phyloP scores from a whole-genome alignment of 2,113 vertebrate species.

The Sigmodon hispidus region DNA sequence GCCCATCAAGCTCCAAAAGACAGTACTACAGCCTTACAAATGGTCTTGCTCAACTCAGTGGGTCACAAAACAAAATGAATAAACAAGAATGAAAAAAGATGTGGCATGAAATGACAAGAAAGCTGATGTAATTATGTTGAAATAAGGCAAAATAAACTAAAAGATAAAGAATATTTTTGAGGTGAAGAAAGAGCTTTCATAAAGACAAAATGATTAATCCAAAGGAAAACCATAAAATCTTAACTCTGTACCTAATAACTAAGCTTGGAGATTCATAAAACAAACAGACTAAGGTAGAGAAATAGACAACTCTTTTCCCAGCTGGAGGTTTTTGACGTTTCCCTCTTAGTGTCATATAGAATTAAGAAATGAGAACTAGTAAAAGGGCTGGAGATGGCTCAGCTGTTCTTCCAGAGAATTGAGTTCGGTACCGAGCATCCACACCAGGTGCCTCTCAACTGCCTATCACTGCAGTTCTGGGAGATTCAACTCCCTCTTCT shows the following conservation, averaged over 20 bases:
- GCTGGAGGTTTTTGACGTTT: not conserved
- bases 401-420: not conserved
- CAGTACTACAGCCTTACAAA: not conserved
- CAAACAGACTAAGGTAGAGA: not conserved
- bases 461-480: not conserved
- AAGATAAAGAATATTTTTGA: not conserved
- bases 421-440: not conserved
- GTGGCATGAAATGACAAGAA: not conserved
- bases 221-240: not conserved
- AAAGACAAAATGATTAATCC: not conserved
- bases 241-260: not conserved
- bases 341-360: not conserved
- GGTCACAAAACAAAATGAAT: not conserved
- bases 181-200: not conserved
- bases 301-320: not conserved
- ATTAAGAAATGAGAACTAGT: not conserved
- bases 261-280: conserved; percentile 12
- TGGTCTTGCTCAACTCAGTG: not conserved
- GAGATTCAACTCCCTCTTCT: not conserved
- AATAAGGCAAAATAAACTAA: not conserved
- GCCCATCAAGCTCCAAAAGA: not conserved
- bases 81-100: not conserved
- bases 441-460: not conserved
- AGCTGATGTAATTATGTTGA: not conserved
- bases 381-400: not conserved